A percentile compares a stretch with the other conserved stretches of the same genome.
phyloP scores from a whole-genome alignment of 2,888 invertebrate genomes.

The Meganola albula region DNA sequence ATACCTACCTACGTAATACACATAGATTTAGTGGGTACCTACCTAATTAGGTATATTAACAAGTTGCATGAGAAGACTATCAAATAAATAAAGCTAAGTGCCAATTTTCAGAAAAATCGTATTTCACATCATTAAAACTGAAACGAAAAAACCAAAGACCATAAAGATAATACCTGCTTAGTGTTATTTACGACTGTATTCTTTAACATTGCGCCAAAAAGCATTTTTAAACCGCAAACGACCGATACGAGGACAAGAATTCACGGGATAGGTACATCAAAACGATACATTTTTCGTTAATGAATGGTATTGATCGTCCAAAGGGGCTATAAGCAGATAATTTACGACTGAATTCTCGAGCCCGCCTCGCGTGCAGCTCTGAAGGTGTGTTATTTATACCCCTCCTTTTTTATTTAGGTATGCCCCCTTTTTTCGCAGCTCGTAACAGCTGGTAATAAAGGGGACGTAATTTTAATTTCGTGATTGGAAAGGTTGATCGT shows the following conservation, averaged over 20 bases:
- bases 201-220: conserved; percentile 34
- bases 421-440: conserved; percentile 78
- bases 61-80: too few relatives aligned
- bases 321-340: conserved; percentile 62
- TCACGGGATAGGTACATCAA: conserved; percentile 26
- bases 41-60: too few relatives aligned
- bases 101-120: too few relatives aligned
- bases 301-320: conserved; percentile 70
- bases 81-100: too few relatives aligned
- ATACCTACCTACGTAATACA: too few relatives aligned
- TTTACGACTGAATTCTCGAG: conserved; percentile 62
- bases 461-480: conserved; percentile 77
- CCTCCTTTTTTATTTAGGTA: conserved; percentile 74
- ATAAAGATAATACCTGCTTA: conserved; percentile 33
- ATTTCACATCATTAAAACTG: too few relatives aligned
- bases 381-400: conserved; percentile 77
- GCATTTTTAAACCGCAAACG: conserved; percentile 48
- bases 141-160: conserved; percentile 18
- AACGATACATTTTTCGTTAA: conserved; percentile 69
- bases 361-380: conserved; percentile 62
- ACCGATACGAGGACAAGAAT: conserved; percentile 40
- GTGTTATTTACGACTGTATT: conserved; percentile 37
- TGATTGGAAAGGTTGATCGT: conserved; percentile 77
- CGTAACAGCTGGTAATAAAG: conserved; percentile 73
- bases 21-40: too few relatives aligned